Evolutionary conservation across 2,113 vertebrate species (phyloP), one percentile per base, ranked within the genome.

Genomic region (Mugil cephalus): DNA sequence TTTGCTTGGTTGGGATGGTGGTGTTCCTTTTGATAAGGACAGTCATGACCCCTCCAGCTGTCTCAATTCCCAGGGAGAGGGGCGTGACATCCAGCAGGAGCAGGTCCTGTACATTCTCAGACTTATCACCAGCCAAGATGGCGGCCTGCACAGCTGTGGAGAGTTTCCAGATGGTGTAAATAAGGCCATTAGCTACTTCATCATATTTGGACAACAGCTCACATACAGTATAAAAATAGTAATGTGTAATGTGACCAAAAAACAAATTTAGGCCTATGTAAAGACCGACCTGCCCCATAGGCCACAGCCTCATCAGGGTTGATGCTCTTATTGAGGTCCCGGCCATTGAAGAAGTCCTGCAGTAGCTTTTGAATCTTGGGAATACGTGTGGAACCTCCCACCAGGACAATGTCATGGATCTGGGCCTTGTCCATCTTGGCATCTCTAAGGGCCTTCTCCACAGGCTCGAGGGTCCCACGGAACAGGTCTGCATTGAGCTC

Each of bases 51-150:
- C 96, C 96, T 11, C 96, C 96, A 1, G 96, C 96, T 0, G 96
- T 98, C 84, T 98, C 96, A 62, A 98, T 90, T 65, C 96, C 96
- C 71, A 97, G 83, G 6, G 96, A 97, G 19, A 97, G 82, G 6
- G 96, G 96, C 0, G 96, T 95, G 39, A 97, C 96, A 0, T 97
- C 96, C 89, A 98, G 56, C 73, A 98, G 79, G 9, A 98, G 94
- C 55, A 97, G 89, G 76, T 97, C 96, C 83, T 97, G 96, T 4
- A 98, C 95, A n/a, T 97, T 97, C 86, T 97, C 96, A n/a, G 96
- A 97, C 77, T 96, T 97, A 90, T 97, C 96, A 2, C 96, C 96
- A 36, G 95, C 94, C 77, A 97, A 76, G 69, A 98, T 96, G 77
- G 96, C 96, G 1, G 96, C 96, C 88, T 98, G 96, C 11, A 97